phyloP scores from a whole-genome alignment of 2,888 invertebrate species.

The Himalopsyche japonica region DNA sequence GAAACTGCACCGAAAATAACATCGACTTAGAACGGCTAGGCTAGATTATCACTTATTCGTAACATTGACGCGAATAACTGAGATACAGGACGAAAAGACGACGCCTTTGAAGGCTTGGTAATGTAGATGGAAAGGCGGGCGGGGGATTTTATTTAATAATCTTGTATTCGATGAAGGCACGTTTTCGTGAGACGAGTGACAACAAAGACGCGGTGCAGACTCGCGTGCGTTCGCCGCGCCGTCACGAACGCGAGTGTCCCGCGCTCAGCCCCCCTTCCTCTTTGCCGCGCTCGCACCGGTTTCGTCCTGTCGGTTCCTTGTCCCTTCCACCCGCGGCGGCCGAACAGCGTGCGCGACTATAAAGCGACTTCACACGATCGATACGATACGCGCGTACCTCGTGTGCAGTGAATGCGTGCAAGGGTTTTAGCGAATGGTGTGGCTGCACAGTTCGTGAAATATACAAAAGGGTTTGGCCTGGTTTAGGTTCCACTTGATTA shows the following conservation, averaged over 20 bases:
- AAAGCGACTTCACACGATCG: not conserved
- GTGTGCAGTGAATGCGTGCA: not conserved
- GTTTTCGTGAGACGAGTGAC: not conserved
- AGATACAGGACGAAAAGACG: not conserved
- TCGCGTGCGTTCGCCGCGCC: not conserved
- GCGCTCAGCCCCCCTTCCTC: not conserved
- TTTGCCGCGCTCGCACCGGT: not conserved
- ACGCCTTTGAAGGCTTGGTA: not conserved
- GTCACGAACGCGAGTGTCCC: not conserved
- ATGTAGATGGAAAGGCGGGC: not conserved
- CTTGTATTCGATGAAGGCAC: not conserved
- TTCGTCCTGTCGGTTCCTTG: not conserved
- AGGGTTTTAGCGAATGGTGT: not conserved
- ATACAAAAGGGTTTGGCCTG: not conserved
- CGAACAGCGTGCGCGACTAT: slow-evolving; percentile 2
- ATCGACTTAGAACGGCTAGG: not conserved
- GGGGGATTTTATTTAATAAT: not conserved
- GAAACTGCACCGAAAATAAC: not conserved
- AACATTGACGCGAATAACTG: not conserved
- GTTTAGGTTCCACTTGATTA: not conserved
- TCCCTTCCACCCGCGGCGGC: slow-evolving; percentile 1
- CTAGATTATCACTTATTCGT: not conserved
- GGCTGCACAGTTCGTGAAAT: not conserved
- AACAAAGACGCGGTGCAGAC: not conserved
- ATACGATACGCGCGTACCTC: not conserved